Base-by-base conservation (phyloP, 2,113 vertebrate genomes). In the Arizona elegans region DNA sequence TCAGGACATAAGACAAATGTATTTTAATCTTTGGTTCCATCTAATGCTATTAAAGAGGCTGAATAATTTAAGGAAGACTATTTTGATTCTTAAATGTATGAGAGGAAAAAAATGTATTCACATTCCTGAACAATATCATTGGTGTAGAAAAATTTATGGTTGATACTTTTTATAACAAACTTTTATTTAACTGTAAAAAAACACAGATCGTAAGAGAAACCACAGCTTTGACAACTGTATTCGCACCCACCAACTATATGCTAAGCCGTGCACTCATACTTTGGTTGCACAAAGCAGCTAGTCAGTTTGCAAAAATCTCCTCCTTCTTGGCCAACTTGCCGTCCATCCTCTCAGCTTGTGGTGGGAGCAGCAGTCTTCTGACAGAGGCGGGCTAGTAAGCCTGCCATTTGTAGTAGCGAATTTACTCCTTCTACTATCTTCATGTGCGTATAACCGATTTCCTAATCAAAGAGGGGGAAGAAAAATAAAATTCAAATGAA, bases 391-490 rank as follows among this genome's bases (percentile, higher is more conserved):
- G 97, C 99, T 94, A 99, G 97, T 89, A 99, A 98, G 7, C 98
- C 98, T 0, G 99, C 98, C 99, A 99, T 98, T 95, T 99, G 99
- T 90, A 99, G 96, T 3, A 99, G 98, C 0, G 99, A 99, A 97
- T 98, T 99, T 26, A 99, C 99, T 0, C 99, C 99, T 96, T 99
- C 99, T 0, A 97, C 97, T 90, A 99, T 97, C 91, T 98, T 98
- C 99, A 99, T 98, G 55, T 99, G 99, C 0, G 99, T 99, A 96
- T 98, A 99, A 3, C 99, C 99, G 0, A 99, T 99, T 94, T 99
- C 99, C 99, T 99, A 97, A 13, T 0, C 92, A 55, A 0, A 92
- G 56, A 95, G 0, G 1, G 23, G 23, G 1, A 9, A n/a, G 9
- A 21, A 56, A 24, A 0, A 70, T 33, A 70, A 70, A 33, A 47